Evolutionary conservation across 2,113 vertebrate genomes (phyloP), one percentile per base, ranked within the genome.

Genomic region (Ahaetulla prasina): DNA sequence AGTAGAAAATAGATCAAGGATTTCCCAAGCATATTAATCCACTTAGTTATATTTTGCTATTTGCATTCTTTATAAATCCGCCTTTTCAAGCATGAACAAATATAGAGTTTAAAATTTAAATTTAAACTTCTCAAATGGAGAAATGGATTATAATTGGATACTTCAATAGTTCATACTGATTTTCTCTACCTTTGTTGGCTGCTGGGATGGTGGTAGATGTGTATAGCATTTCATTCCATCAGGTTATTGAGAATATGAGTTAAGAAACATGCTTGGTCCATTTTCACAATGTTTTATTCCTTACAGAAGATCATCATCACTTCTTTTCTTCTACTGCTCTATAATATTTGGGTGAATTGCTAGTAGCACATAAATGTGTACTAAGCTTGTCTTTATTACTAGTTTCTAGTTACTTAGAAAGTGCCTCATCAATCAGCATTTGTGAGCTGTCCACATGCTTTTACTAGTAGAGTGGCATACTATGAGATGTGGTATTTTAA

Each of bases 351-450:
- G 91, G 91, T 95, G 88, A 91, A 90, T 89, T 93, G 63, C 93
- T 96, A 93, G 95, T 91, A 90, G 50, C 90, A 87, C 87, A 96
- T 94, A 95, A 96, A 96, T 95, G 92, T 50, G 8, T 85, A 89
- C 50, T 87, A 89, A 93, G 95, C 94, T 95, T 91, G 87, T 95
- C 91, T 94, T 95, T 96, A 95, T 97, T 95, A 95, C 93, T 95
- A 35, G 91, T 60, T 96, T 91, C 92, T 92, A 94, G 95, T 96
- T 94, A 54, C 94, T 94, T 89, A 91, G 94, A 94, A 95, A 92
- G 95, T 27, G 85, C 43, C 3, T 90, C 94, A 95, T 96, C 93
- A 91, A 96, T 96, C 96, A 96, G 85, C 18, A 90, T 92, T 94
- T 91, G 92, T 5, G 30, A 95, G 93, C 89, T 49, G 9, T 0